Evolutionary conservation across 2,113 vertebrate genomes (phyloP).

Genomic region (Paedocypris sp.): DNA sequence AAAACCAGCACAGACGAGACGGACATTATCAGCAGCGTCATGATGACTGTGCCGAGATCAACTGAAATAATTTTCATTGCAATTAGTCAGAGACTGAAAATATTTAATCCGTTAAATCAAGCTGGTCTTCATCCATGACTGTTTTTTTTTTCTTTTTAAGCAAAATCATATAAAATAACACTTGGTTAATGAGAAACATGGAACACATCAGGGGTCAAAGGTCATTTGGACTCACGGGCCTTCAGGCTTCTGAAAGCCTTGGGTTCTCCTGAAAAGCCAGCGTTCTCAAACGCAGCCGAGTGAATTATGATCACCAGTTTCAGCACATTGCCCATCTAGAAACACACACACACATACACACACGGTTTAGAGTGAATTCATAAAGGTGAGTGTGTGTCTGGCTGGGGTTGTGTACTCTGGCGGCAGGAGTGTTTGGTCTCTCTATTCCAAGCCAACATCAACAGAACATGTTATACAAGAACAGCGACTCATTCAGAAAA

Average conservation of each 20-base stretch:
- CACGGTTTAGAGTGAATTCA: constrained; percentile 7
- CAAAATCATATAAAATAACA: too few species aligned
- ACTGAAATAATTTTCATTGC: constrained; percentile 52
- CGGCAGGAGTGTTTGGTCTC: constrained; percentile 28
- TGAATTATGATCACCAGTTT: constrained; percentile 1
- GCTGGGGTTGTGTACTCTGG: constrained; percentile 25
- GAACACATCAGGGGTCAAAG: neutral
- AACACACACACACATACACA: neutral
- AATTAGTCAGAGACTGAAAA: neutral
- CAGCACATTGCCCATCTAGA: constrained; percentile 31
- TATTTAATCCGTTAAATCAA: neutral
- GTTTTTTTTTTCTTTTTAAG: too few species aligned
- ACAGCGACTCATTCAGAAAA: constrained; percentile 37
- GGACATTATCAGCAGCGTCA: constrained; percentile 58
- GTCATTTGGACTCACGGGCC: constrained; percentile 29
- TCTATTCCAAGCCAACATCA: constrained; percentile 27
- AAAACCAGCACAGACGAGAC: constrained; percentile 61
- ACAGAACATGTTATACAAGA: constrained; percentile 24
- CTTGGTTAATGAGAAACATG: neutral
- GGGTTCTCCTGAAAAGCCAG: neutral
- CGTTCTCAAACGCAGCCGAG: constrained; percentile 4
- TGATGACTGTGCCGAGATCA: constrained; percentile 57
- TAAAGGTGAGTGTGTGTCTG: constrained; percentile 30
- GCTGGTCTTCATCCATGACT: neutral
- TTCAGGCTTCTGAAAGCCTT: constrained; percentile 1